Percentiles rank a stretch among this genome's conserved stretches.
These are phyloP conservation scores for Chauna torquata DNA, from an alignment of 2,113 vertebrate genomes.

Conservation along the genomic window DNA sequence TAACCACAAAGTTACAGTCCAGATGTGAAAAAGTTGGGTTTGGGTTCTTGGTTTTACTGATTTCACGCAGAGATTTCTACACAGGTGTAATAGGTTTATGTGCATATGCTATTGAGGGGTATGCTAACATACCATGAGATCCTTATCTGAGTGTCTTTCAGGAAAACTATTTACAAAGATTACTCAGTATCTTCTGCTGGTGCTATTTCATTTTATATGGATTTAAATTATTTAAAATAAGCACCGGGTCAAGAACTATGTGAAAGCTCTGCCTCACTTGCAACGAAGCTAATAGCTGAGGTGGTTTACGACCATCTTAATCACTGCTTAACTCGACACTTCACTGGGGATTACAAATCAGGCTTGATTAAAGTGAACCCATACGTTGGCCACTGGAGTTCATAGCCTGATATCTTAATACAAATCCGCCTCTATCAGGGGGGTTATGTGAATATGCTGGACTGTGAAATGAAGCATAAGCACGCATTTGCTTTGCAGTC, in stretches of 20 bases:
- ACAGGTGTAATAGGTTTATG: not conserved
- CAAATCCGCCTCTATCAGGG: not conserved
- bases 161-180: not conserved
- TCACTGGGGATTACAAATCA: conserved; percentile 40
- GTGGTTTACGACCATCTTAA: conserved; percentile 38
- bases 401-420: conserved; percentile 25
- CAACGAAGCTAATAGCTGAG: conserved; percentile 11
- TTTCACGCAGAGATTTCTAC: not conserved
- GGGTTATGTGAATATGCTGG: not conserved
- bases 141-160: not conserved
- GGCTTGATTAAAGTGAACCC: conserved; percentile 31
- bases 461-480: not conserved
- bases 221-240: conserved; percentile 44
- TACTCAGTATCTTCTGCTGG: not conserved
- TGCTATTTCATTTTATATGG: not conserved
- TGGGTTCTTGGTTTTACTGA: not conserved
- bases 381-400: conserved; percentile 3
- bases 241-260: not conserved
- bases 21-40: not conserved
- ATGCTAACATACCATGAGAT: not conserved
- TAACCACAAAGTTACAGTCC: not conserved
- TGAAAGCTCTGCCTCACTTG: conserved; percentile 10
- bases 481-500: not conserved
- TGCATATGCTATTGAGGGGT: not conserved
- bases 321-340: conserved; percentile 5